A percentile compares a stretch with the other conserved stretches of the same genome.
phyloP scores from a whole-genome alignment of 2,113 vertebrate genomes.

The Marcusenius ussheri region DNA sequence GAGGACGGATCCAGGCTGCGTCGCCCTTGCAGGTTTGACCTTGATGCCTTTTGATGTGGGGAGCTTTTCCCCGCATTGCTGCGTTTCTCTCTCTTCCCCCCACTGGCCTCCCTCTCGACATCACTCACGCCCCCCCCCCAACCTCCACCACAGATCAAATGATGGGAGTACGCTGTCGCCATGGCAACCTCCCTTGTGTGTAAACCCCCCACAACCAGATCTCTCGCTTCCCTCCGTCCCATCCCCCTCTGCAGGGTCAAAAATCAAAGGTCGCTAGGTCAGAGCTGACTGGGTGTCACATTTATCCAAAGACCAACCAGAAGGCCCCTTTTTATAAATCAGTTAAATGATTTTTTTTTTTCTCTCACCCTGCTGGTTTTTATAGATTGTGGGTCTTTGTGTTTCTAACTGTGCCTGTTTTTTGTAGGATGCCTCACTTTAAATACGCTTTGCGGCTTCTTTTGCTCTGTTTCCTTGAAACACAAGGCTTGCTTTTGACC shows the following conservation, averaged over 20 bases:
- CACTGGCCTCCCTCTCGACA: background rate
- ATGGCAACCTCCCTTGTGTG: constrained; percentile 12
- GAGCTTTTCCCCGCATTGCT: background rate
- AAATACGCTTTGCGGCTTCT: background rate
- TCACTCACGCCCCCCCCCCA: background rate
- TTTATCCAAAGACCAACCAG: background rate
- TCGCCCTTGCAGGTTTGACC: constrained; percentile 14
- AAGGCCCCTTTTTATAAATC: constrained; percentile 2
- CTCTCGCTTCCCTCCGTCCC: background rate
- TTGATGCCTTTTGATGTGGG: background rate
- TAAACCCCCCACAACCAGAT: constrained; percentile 6
- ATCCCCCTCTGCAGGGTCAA: background rate
- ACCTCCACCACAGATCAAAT: background rate
- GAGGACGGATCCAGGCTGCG: background rate
- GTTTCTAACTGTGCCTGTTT: background rate
- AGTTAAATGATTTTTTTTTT: constrained; percentile 1
- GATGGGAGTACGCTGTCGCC: constrained; percentile 18
- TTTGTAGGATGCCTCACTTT: background rate
- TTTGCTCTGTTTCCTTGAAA: background rate
- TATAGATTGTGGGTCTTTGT: background rate
- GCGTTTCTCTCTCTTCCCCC: background rate
- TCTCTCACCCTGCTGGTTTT: background rate
- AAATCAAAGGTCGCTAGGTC: constrained; percentile 17
- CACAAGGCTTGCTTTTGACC: background rate
- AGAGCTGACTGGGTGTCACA: constrained; percentile 8